Conservation (phyloP, 2,888 invertebrate species). For the Mesopsocus fuscifrons region DNA sequence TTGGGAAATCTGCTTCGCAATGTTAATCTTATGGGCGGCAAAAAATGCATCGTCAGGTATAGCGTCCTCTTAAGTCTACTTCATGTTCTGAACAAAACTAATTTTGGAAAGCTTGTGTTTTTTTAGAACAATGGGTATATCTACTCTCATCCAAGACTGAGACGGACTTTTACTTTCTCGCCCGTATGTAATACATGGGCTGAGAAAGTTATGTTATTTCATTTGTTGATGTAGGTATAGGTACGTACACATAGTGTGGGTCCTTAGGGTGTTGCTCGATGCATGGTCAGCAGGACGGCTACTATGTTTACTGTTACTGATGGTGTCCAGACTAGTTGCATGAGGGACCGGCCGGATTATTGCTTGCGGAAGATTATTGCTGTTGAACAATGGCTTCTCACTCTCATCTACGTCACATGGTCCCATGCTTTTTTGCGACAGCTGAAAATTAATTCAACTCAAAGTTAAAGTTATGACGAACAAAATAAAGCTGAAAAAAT, state of each 20-base stretch:
- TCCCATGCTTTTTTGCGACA: conserved; percentile 8
- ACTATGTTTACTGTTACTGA: conserved; percentile 18
- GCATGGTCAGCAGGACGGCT: conserved; percentile 9
- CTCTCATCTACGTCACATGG: conserved; percentile 1
- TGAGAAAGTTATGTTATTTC: no score
- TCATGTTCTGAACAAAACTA: no score
- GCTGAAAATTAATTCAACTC: conserved; percentile 1
- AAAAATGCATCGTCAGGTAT: no score
- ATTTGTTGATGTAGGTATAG: no score
- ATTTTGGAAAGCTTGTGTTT: no score
- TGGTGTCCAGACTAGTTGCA: conserved; percentile 38
- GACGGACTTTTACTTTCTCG: no score
- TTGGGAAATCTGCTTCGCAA: no score
- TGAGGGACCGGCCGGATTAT: conserved; percentile 26
- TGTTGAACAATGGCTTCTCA: conserved; percentile 2
- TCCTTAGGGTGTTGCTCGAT: conserved; percentile 10
- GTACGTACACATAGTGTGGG: conserved; percentile 8
- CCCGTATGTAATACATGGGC: no score
- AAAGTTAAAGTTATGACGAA: not conserved
- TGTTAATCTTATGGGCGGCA: no score
- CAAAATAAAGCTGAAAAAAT: conserved; percentile 9
- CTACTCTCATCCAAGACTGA: no score
- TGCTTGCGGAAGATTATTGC: conserved; percentile 4
- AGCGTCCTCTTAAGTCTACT: no score
- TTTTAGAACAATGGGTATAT: no score